phyloP scores from a whole-genome alignment of 2,113 vertebrate species.

The Diadophis punctatus region DNA sequence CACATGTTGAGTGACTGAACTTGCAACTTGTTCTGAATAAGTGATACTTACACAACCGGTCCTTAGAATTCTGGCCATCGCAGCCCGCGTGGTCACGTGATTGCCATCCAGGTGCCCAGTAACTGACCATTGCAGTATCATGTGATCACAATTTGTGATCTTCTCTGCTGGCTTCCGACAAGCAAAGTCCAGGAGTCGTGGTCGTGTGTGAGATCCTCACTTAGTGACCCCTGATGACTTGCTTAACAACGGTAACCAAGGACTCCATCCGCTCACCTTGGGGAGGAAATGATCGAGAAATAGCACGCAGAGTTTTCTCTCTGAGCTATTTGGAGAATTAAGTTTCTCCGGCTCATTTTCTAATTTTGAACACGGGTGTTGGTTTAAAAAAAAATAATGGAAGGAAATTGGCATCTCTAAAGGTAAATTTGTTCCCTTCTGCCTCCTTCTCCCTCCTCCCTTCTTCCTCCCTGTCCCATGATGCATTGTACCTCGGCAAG shows the following conservation, averaged over 20 bases:
- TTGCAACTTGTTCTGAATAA: neutral
- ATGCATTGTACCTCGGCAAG: constrained; percentile 61
- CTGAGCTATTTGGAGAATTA: neutral
- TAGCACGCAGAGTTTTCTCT: neutral
- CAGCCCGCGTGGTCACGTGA: neutral
- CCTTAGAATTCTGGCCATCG: neutral
- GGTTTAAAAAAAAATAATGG: neutral
- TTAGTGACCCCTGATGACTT: neutral
- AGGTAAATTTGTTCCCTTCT: neutral
- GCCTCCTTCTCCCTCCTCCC: neutral
- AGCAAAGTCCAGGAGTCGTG: neutral
- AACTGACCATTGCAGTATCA: neutral
- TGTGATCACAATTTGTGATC: neutral
- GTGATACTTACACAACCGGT: neutral
- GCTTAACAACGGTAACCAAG: neutral
- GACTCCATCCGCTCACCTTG: neutral
- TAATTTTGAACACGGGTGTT: neutral
- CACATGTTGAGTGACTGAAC: neutral
- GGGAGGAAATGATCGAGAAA: neutral
- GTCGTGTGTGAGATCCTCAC: neutral
- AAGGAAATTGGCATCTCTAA: neutral
- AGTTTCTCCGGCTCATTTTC: neutral
- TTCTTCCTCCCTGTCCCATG: constrained; percentile 57
- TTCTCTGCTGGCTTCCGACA: neutral
- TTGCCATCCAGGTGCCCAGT: neutral